Conservation (phyloP, 2,888 invertebrate species). For the Macrophya alboannulata region DNA sequence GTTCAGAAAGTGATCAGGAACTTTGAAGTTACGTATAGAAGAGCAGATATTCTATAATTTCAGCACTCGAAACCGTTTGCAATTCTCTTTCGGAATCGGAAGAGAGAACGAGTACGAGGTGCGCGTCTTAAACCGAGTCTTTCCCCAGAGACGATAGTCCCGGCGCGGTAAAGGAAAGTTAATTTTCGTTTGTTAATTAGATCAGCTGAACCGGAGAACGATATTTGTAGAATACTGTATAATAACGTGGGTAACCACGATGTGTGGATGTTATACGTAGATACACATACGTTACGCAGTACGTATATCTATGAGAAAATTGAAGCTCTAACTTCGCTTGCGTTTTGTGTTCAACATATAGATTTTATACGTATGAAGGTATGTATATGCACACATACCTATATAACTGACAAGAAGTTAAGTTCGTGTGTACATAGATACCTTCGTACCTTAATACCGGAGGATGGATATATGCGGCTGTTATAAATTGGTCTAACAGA, state of each 20-base stretch:
- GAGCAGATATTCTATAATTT: not conserved
- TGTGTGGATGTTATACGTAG: not conserved
- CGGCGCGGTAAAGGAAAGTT: not conserved
- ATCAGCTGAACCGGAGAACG: not conserved
- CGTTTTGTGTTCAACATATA: conserved; percentile 12
- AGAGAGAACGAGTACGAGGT: not conserved
- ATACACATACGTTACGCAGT: no score
- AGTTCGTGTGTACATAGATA: not conserved
- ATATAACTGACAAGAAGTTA: not conserved
- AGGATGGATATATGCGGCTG: conserved; percentile 30
- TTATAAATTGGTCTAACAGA: conserved; percentile 43
- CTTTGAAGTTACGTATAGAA: not conserved
- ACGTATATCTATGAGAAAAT: conserved; percentile 21
- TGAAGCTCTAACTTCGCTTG: conserved; percentile 3
- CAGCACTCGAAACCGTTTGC: not conserved
- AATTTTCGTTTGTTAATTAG: conserved; percentile 26
- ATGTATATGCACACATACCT: not conserved
- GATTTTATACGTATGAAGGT: not conserved
- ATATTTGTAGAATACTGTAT: not conserved
- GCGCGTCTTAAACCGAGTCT: not conserved
- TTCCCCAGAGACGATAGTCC: not conserved
- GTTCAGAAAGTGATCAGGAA: not conserved
- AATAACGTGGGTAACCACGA: not conserved
- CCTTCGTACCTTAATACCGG: not conserved
- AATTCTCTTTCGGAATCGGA: not conserved